These are phyloP conservation scores for Anoura caudifer DNA, from an alignment of 2,113 vertebrate genomes.

Conservation along the genomic window DNA sequence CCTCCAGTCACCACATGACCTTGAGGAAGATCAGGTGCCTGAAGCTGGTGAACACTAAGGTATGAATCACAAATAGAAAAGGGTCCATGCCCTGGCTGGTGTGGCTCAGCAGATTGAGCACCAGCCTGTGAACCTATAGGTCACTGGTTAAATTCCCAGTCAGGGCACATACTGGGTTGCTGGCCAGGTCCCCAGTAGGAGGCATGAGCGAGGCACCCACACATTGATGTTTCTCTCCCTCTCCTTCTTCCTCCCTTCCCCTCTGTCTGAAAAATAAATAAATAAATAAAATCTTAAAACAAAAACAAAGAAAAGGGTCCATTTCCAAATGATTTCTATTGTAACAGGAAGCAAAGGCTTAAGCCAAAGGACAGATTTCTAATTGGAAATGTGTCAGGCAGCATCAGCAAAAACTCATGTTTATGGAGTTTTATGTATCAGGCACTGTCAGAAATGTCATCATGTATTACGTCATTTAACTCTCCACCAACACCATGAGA, in stretches of 20 bases:
- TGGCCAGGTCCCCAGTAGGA: too few species aligned
- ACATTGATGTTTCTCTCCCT: too few species aligned
- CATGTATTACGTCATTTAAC: not conserved
- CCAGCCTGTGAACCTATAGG: too few species aligned
- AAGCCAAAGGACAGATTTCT: not conserved
- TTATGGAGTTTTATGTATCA: accelerated
- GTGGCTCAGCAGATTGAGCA: too few species aligned
- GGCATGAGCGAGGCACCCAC: too few species aligned
- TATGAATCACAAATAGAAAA: not conserved
- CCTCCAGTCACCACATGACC: not conserved
- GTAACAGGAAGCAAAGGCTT: not conserved
- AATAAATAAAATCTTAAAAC: too few species aligned
- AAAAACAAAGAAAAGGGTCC: not conserved
- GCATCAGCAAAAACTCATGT: not conserved
- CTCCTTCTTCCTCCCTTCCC: too few species aligned
- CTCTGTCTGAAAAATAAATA: too few species aligned
- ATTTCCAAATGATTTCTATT: not conserved
- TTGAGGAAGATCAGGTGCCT: not conserved
- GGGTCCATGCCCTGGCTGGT: not conserved
- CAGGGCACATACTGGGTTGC: too few species aligned
- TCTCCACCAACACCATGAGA: not conserved
- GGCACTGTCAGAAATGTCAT: not conserved
- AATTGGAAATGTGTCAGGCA: accelerated
- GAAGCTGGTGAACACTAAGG: not conserved
- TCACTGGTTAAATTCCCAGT: too few species aligned